A percentile compares a stretch with the other conserved stretches of the same genome.
phyloP scores from a whole-genome alignment of 1,140 invertebrate genomes.

The Tetramorium simillimum region DNA sequence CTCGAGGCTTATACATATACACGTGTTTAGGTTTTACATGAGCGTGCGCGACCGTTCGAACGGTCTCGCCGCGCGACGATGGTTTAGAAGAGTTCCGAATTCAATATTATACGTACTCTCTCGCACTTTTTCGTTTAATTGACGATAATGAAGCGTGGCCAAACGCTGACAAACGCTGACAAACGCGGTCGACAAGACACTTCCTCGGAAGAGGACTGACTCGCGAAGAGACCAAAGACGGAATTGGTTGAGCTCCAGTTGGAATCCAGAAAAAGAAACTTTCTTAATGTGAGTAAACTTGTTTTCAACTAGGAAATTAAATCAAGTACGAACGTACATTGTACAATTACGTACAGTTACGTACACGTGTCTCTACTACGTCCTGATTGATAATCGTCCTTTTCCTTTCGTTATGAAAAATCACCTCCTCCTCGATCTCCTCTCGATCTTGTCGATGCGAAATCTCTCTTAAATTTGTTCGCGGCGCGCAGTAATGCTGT shows the following conservation, averaged over 20 bases:
- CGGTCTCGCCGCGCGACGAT: conserved; percentile 54
- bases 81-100: conserved; percentile 71
- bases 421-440: background rate
- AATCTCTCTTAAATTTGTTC: background rate
- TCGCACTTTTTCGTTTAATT: conserved; percentile 61
- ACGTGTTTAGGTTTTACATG: conserved; percentile 60
- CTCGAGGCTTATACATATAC: conserved; percentile 72
- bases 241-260: too few species aligned
- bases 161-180: conserved; percentile 20
- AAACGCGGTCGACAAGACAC: conserved; percentile 41
- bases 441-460: conserved; percentile 25
- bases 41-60: conserved; percentile 63
- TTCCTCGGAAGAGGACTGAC: background rate
- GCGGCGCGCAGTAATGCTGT: too few species aligned
- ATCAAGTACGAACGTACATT: too few species aligned
- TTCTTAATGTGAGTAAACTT: too few species aligned
- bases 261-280: background rate
- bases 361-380: too few species aligned
- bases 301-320: too few species aligned
- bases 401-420: background rate
- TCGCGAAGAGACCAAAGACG: background rate
- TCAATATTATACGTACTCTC: conserved; percentile 59
- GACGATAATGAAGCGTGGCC: conserved; percentile 57
- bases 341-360: too few species aligned
- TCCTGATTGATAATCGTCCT: background rate